Conservation (phyloP, 2,797 vertebrate species). For the Pseudochaenichthys georgianus region DNA sequence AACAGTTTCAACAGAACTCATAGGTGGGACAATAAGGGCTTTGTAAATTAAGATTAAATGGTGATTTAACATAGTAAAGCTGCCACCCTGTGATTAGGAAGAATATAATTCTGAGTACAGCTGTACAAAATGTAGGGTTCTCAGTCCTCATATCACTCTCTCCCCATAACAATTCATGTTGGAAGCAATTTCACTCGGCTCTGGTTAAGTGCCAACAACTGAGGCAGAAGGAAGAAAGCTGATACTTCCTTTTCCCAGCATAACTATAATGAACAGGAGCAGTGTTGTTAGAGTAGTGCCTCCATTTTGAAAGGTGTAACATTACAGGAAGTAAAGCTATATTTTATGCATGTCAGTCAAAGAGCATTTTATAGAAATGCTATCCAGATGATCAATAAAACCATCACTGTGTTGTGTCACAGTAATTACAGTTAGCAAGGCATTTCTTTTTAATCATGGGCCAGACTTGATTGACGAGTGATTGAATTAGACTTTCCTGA, state of each 20-base stretch:
- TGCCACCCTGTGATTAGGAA: not conserved
- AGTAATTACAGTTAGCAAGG: slow-evolving; percentile 38
- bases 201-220: slow-evolving; percentile 27
- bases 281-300: not conserved
- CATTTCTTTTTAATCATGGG: slow-evolving; percentile 13
- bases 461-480: slow-evolving; percentile 16
- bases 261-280: slow-evolving; percentile 33
- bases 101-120: not conserved
- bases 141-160: not conserved
- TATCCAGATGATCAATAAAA: slow-evolving; percentile 33
- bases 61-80: slow-evolving; percentile 5
- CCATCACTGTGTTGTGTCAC: slow-evolving; percentile 9
- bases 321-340: slow-evolving; percentile 13
- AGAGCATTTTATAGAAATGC: slow-evolving; percentile 26
- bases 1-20: slow-evolving; percentile 13
- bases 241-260: slow-evolving; percentile 17
- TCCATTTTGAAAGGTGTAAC: slow-evolving; percentile 31
- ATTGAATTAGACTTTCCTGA: slow-evolving; percentile 40
- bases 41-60: slow-evolving; percentile 20
- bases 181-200: slow-evolving; percentile 11
- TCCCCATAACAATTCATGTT: not conserved
- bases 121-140: not conserved
- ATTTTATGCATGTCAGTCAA: slow-evolving; percentile 18
- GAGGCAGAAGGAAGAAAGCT: slow-evolving; percentile 17
- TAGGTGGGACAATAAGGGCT: slow-evolving; percentile 3